A percentile compares a stretch with the other conserved stretches of the same genome.
Evolutionary conservation across 1,140 invertebrate genomes (phyloP).

Genomic region (Drosophila orena): DNA sequence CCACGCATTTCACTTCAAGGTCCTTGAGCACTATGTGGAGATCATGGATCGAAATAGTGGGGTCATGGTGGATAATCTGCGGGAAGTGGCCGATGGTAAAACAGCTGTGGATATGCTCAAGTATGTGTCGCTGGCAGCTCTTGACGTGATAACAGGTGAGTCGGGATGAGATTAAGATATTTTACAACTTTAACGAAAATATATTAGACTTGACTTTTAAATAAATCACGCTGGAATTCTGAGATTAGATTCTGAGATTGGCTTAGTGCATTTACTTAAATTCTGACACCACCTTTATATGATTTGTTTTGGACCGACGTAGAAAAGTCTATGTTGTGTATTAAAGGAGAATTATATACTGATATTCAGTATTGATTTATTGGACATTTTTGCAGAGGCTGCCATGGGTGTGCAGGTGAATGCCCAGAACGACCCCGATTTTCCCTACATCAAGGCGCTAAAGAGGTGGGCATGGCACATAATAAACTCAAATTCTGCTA

Average conservation of each 20-base stretch:
- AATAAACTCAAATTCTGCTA: background rate
- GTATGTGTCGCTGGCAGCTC: constrained; percentile 59
- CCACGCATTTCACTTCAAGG: constrained; percentile 93
- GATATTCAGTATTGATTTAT: constrained; percentile 10
- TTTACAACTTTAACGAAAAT: background rate
- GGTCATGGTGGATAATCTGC: constrained; percentile 86
- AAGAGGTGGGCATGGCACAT: constrained; percentile 74
- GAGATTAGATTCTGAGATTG: background rate
- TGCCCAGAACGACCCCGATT: constrained; percentile 87
- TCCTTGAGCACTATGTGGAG: constrained; percentile 90
- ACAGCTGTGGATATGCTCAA: constrained; percentile 46
- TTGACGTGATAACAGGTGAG: constrained; percentile 69
- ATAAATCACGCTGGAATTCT: background rate
- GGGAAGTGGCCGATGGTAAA: constrained; percentile 41
- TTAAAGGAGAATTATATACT: background rate
- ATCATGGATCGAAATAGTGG: constrained; percentile 89
- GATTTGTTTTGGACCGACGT: too few relatives aligned
- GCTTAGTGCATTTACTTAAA: too few relatives aligned
- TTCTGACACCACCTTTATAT: too few relatives aligned
- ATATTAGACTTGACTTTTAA: background rate
- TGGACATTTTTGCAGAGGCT: constrained; percentile 85
- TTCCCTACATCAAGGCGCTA: constrained; percentile 87
- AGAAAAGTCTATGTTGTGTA: background rate
- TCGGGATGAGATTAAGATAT: background rate
- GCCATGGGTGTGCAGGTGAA: constrained; percentile 89